Percentiles rank a stretch among this genome's conserved stretches.
Conservation (phyloP, 1,140 invertebrate species). For the Mycetomoellerius zeteki region DNA sequence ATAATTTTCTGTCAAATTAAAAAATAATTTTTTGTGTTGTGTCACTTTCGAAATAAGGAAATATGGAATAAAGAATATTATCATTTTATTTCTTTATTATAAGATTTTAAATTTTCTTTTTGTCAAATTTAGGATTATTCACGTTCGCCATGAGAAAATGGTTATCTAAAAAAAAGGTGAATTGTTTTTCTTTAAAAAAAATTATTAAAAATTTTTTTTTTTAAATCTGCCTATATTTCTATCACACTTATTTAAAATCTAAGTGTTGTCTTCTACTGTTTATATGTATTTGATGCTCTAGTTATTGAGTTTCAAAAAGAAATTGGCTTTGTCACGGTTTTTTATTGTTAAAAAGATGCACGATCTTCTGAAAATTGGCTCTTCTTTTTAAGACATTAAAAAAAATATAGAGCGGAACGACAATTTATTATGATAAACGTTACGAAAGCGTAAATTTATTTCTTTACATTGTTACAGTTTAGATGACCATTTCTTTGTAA, state of each 20-base stretch:
- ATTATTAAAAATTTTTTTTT: not conserved
- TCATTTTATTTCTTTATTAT: too few relatives aligned
- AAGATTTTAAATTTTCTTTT: too few relatives aligned
- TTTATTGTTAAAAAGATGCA: not conserved
- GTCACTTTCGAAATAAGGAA: too few relatives aligned
- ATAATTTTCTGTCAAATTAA: too few relatives aligned
- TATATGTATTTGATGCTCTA: not conserved
- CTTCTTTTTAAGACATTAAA: not conserved
- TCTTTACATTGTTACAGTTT: conserved; percentile 83
- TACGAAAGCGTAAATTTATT: conserved; percentile 75
- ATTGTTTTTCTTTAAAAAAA: not conserved
- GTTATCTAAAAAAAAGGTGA: not conserved
- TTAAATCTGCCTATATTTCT: not conserved
- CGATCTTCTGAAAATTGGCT: not conserved
- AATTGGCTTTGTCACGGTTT: not conserved
- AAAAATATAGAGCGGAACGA: conserved; percentile 65
- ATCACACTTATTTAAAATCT: not conserved
- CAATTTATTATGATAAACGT: conserved; percentile 79
- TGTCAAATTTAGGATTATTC: too few relatives aligned
- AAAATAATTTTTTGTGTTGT: too few relatives aligned
- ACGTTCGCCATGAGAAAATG: too few relatives aligned
- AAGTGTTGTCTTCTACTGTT: not conserved
- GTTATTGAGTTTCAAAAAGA: not conserved
- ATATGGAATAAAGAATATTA: too few relatives aligned
- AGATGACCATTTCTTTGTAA: conserved; percentile 79